Conservation (phyloP, 2,113 vertebrate species). For the Phyllopteryx taeniolatus region DNA sequence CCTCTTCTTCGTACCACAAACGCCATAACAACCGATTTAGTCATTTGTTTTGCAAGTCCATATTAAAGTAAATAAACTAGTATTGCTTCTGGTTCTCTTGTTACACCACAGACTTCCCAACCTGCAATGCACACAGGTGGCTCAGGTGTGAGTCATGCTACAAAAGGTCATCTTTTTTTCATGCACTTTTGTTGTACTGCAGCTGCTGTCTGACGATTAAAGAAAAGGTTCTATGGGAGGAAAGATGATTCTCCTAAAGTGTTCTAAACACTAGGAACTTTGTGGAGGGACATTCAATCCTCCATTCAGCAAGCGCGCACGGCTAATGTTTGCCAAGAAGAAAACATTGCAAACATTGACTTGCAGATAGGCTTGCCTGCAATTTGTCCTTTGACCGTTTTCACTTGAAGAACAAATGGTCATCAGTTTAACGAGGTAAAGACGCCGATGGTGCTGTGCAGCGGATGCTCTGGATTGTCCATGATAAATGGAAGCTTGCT, state of each 20-base stretch:
- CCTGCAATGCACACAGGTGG: neutral
- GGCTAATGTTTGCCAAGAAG: neutral
- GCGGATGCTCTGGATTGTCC: neutral
- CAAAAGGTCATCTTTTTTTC: slow-evolving; percentile 17
- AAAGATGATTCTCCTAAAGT: slow-evolving; percentile 44
- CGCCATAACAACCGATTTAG: neutral
- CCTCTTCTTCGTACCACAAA: neutral
- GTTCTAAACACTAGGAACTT: slow-evolving; percentile 30
- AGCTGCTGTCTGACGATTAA: slow-evolving; percentile 25
- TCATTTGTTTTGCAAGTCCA: neutral
- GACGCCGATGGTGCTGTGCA: neutral
- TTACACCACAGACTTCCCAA: neutral
- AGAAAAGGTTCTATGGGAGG: slow-evolving; percentile 7
- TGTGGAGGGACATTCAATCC: slow-evolving; percentile 12
- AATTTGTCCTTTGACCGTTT: neutral
- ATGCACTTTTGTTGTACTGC: slow-evolving; percentile 1
- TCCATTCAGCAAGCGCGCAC: neutral
- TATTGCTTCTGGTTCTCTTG: neutral
- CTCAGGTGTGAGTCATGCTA: neutral
- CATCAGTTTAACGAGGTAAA: neutral
- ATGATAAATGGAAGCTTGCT: neutral
- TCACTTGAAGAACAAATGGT: neutral
- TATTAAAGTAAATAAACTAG: neutral
- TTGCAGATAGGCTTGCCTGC: neutral
- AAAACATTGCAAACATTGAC: neutral